Evolutionary conservation across 92 coral and sea anemone species (phyloP), one percentile per base, ranked within the genome.

Genomic region (Porites lobata): DNA sequence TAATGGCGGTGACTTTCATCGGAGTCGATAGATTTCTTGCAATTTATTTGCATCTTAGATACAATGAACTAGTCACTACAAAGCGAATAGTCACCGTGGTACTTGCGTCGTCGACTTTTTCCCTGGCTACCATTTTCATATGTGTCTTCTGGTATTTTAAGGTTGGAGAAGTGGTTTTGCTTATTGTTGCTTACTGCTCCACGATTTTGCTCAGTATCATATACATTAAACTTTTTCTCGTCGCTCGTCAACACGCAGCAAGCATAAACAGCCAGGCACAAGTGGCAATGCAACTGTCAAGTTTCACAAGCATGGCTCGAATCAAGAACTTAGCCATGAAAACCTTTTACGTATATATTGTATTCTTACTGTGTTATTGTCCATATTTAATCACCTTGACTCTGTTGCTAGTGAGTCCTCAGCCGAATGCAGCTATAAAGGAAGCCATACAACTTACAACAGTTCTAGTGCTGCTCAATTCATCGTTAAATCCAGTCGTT

Each of bases 11-110:
- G 12, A 56, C 62, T 8, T 32, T 81, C 4, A 81, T 56, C 12
- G 85, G 85, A 17, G 54, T 81, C 4, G 85, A 81, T 58, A 66
- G 85, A 9, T 81, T 81, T 7, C 85, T 81, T 9, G 76, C 85
- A 13, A 81, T 81, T 7, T 53, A 15, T 5, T 68, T 81, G 69
- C 85, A 81, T 57, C 54, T 81, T 21, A n/a, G 85, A 56, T 81
- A 81, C 53, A 57, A 69, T 12, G 67, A 81, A 57, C 68, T 81
- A 9, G 65, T 81, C 11, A 81, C 85, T 4, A 76, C 85, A 69
- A 69, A 70, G 1, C 85, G 85, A 18, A 54, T 26, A 11, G 15
- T 68, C 13, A 10, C 38, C 50, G 51, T 26, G 15, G 75, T 69
- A 1, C 68, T 57, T 26, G 8, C 26, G 8, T 61, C 64, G 24